Percentiles rank a stretch among this genome's conserved stretches.
Conservation (phyloP, 2,113 vertebrate genomes). For the Rhea pennata region DNA sequence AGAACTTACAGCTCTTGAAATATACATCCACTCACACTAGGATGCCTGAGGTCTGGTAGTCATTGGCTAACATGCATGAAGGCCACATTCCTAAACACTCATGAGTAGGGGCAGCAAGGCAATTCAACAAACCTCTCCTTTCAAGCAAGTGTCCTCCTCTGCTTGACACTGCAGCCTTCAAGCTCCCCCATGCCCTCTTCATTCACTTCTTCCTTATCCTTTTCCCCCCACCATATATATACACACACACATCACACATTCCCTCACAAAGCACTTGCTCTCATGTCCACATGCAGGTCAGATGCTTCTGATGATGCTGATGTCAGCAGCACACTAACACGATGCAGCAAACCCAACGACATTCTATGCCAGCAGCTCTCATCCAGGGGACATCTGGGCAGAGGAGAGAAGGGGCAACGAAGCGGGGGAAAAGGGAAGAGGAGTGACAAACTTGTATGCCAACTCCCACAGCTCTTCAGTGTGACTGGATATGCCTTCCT, state of each 20-base stretch:
- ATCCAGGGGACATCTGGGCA: not conserved
- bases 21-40: not conserved
- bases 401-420: not conserved
- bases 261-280: not conserved
- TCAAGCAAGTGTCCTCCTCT: conserved; percentile 40
- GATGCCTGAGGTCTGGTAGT: not conserved
- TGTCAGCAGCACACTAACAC: conserved; percentile 21
- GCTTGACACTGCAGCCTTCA: conserved; percentile 38
- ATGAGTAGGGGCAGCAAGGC: not conserved
- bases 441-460: not conserved
- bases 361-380: conserved; percentile 22
- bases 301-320: not conserved
- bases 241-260: not conserved
- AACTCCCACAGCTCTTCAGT: not conserved
- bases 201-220: not conserved
- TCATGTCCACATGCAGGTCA: not conserved
- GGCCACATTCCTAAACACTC: conserved; percentile 14
- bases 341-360: conserved; percentile 14
- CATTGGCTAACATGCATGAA: not conserved
- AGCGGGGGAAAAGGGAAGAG: not conserved
- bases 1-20: not conserved
- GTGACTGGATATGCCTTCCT: not conserved
- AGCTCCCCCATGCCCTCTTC: conserved; percentile 2
- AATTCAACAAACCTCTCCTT: conserved; percentile 14
- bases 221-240: not conserved